Conservation (phyloP, 2,888 invertebrate species). For the Acanthacorydalis orientalis region DNA sequence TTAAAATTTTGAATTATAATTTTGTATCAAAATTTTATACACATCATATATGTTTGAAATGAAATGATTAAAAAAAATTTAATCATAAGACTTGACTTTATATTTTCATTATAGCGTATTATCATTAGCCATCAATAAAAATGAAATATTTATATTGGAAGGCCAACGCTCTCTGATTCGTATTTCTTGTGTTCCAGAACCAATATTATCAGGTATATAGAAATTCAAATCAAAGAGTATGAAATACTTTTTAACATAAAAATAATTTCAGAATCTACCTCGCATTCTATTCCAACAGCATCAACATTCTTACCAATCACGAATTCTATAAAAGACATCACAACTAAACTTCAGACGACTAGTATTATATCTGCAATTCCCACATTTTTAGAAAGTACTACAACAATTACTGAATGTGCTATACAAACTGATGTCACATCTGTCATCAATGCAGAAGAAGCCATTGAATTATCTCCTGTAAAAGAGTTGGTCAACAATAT, state of each 20-base stretch:
- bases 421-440: conserved; percentile 27
- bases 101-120: conserved; percentile 27
- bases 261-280: conserved; percentile 7
- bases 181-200: conserved; percentile 58
- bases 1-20: not conserved
- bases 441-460: conserved; percentile 52
- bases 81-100: not conserved
- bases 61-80: not conserved
- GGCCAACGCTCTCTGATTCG: conserved; percentile 61
- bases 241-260: not conserved
- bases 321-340: conserved; percentile 20
- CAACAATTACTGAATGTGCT: conserved; percentile 14
- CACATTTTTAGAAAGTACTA: conserved; percentile 15
- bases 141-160: conserved; percentile 71
- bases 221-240: not conserved
- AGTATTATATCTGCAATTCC: conserved; percentile 19
- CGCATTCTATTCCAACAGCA: conserved; percentile 7
- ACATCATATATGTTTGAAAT: not conserved
- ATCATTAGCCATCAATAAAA: conserved; percentile 42
- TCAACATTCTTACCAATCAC: conserved; percentile 12
- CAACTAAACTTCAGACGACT: conserved; percentile 21
- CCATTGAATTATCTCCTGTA: conserved; percentile 50
- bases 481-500: conserved; percentile 27
- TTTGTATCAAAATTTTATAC: not conserved
- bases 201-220: conserved; percentile 19